A percentile compares a stretch with the other conserved stretches of the same genome.
phyloP scores from a whole-genome alignment of 2,888 invertebrate genomes.

The Lomographa bimaculata region DNA sequence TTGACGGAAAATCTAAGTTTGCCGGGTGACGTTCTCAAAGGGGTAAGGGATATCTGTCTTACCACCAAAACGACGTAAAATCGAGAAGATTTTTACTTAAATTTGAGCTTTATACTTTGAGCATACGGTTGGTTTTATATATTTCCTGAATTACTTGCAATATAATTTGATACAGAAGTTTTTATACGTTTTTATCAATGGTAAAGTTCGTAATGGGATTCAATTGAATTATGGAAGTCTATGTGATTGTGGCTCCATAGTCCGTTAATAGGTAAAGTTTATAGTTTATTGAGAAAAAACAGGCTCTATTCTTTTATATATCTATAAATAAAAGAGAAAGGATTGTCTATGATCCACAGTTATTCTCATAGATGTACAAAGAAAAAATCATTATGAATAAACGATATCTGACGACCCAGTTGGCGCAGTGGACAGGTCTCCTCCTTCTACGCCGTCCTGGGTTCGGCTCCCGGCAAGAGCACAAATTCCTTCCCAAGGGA shows the following conservation, averaged over 20 bases:
- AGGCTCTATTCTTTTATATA: too few species aligned
- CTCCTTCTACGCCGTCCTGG: too few species aligned
- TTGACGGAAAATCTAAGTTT: constrained; percentile 13
- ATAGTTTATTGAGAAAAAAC: constrained; percentile 1
- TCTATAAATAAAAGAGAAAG: too few species aligned
- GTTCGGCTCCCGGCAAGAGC: too few species aligned
- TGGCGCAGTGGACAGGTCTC: too few species aligned
- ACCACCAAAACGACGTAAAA: constrained; percentile 7
- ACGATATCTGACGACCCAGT: too few species aligned
- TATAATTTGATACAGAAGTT: constrained; percentile 14
- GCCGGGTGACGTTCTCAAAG: constrained; percentile 13
- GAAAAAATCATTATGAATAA: too few species aligned
- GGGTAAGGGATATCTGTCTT: constrained; percentile 14
- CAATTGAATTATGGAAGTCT: constrained; percentile 7
- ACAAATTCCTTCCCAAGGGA: too few species aligned
- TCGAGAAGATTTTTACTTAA: neutral
- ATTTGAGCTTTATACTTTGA: neutral
- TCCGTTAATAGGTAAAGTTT: constrained; percentile 2
- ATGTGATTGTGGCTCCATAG: constrained; percentile 5
- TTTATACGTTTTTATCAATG: constrained; percentile 18
- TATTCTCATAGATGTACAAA: too few species aligned
- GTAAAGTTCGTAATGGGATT: constrained; percentile 10
- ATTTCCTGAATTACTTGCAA: constrained; percentile 5
- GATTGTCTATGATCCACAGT: too few species aligned
- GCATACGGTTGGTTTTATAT: neutral